Percentiles rank a stretch among this genome's conserved stretches.
Evolutionary conservation across 2,797 vertebrate species (phyloP).

Genomic region (Galaxias olidus): DNA sequence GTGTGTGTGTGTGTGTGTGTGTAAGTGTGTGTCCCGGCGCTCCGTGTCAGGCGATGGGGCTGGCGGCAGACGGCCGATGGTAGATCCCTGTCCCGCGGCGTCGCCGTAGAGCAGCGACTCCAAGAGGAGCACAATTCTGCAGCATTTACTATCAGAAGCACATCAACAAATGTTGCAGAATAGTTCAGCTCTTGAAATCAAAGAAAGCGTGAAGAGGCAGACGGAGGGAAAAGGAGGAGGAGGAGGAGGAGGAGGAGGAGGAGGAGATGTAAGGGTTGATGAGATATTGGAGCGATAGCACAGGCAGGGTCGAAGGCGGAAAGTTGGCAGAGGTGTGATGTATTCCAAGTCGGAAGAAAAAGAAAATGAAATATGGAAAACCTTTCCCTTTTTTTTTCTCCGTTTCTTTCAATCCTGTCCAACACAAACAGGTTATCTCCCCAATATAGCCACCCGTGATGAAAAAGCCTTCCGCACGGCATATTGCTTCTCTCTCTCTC

Average conservation of each 20-base stretch:
- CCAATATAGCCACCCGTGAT: background rate
- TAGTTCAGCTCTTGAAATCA: conserved; percentile 84
- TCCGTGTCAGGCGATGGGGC: conserved; percentile 28
- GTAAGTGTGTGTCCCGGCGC: conserved; percentile 11
- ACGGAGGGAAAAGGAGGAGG: conserved; percentile 37
- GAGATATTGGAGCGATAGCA: conserved; percentile 8
- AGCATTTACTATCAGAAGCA: conserved; percentile 81
- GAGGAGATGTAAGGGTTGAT: conserved; percentile 55
- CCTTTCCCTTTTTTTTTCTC: conserved; percentile 15
- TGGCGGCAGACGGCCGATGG: conserved; percentile 46
- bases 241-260: conserved; percentile 33
- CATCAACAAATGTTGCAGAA: conserved; percentile 84
- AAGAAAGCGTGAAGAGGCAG: conserved; percentile 56
- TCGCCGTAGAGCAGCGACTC: conserved; percentile 76
- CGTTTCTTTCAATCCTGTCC: conserved; percentile 44
- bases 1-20: background rate
- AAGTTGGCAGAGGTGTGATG: conserved; percentile 3
- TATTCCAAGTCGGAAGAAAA: conserved; percentile 27
- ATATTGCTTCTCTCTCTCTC: conserved; percentile 52
- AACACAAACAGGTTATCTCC: conserved; percentile 35
- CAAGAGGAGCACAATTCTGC: conserved; percentile 83
- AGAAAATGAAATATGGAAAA: conserved; percentile 40
- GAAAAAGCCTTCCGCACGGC: conserved; percentile 25
- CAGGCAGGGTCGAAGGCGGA: too few relatives aligned
- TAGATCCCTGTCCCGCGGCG: conserved; percentile 21